These are phyloP conservation scores for Habrosyne pyritoides DNA, from an alignment of 2,888 invertebrate species.

Conservation along the genomic window DNA sequence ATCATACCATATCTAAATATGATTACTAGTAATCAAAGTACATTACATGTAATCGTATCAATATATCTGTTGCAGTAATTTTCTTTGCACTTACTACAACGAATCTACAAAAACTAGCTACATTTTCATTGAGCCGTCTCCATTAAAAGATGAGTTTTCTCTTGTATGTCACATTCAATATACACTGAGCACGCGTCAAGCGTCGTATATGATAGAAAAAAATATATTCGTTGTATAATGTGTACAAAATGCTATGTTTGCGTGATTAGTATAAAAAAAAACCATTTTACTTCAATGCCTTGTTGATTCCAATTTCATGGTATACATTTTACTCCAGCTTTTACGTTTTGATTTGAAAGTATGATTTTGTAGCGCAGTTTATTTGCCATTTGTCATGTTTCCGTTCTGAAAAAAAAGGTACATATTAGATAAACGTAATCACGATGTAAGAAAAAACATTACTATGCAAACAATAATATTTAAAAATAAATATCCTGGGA, in stretches of 20 bases:
- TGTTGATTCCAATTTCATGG: conserved; percentile 12
- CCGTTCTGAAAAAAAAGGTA: conserved; percentile 55
- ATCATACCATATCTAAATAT: not conserved
- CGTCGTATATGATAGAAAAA: not conserved
- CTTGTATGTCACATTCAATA: conserved; percentile 19
- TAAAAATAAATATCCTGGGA: too few species aligned
- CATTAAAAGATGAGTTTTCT: conserved; percentile 28
- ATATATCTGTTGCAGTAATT: not conserved
- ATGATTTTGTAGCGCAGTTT: not conserved
- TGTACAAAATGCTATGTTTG: conserved; percentile 15
- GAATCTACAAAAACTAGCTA: conserved; percentile 6
- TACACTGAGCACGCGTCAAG: conserved; percentile 21
- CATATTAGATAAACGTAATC: not conserved
- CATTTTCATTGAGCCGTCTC: conserved; percentile 22
- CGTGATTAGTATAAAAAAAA: not conserved
- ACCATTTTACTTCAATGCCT: conserved; percentile 5
- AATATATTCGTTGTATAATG: conserved; percentile 44
- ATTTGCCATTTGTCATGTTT: conserved; percentile 68
- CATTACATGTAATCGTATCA: not conserved
- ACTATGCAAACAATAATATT: too few species aligned
- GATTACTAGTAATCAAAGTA: not conserved
- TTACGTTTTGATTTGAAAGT: not conserved
- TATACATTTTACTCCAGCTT: conserved; percentile 36
- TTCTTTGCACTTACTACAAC: not conserved
- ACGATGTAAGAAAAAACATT: too few species aligned